phyloP scores from a whole-genome alignment of 2,797 vertebrate genomes.

The Lagorchestes hirsutus region DNA sequence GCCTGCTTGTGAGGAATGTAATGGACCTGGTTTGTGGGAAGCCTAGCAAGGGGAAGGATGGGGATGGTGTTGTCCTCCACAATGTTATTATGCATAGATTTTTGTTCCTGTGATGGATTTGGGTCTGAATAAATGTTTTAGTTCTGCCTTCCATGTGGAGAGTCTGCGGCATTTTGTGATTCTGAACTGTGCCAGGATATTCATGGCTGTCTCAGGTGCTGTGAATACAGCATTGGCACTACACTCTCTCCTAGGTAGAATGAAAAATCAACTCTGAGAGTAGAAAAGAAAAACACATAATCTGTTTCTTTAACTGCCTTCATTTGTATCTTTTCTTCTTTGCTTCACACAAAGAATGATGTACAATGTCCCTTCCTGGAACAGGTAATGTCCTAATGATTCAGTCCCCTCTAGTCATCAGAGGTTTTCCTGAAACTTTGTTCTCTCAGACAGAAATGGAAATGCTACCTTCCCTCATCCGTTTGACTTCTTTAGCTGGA shows the following conservation, averaged over 20 bases:
- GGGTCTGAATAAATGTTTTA: too few species aligned
- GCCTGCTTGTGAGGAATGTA: too few species aligned
- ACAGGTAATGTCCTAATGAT: not conserved
- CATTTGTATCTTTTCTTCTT: not conserved
- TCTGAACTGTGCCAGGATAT: too few species aligned
- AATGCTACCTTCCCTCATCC: not conserved
- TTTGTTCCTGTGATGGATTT: too few species aligned
- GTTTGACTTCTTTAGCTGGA: not conserved
- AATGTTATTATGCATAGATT: too few species aligned
- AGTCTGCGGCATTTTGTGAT: too few species aligned
- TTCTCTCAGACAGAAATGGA: not conserved
- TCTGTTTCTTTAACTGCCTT: not conserved
- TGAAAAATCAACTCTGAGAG: slow-evolving; percentile 16
- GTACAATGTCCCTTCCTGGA: not conserved
- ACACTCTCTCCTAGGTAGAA: not conserved
- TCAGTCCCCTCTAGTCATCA: not conserved
- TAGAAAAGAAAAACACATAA: not conserved
- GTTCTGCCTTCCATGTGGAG: too few species aligned
- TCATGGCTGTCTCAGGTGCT: too few species aligned
- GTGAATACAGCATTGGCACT: too few species aligned
- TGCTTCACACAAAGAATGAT: not conserved
- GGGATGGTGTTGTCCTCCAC: too few species aligned
- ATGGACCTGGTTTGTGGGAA: too few species aligned
- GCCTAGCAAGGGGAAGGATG: too few species aligned
- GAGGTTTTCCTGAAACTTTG: not conserved